Evolutionary conservation across 2,888 invertebrate species (phyloP), one percentile per base, ranked within the genome.

Genomic region (Acanthoscelides obtectus): DNA sequence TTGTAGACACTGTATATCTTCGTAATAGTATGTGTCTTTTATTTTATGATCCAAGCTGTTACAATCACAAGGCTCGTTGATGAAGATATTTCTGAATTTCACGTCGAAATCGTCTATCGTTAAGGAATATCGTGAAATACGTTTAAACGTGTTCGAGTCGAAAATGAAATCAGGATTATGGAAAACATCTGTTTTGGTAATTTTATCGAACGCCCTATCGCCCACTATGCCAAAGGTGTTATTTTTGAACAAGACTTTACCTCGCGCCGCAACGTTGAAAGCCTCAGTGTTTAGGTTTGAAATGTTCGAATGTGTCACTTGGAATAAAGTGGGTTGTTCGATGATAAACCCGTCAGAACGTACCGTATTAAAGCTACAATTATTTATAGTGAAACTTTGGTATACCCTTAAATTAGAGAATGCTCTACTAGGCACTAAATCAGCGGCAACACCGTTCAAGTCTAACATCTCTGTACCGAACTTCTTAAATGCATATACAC

Each of bases 401-500:
- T 87, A 88, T 64, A 94, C 90, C 79, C 91, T 91, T 69, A 94
- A 86, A 79, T 94, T 93, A 72, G 92, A 92, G 81, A 94, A 88
- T 72, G 91, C 89, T 74, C 92, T 88, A 77, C 93, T 93, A 3
- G 93, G 93, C 73, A 94, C 83, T 69, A 86, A 81, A 0, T 86
- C 87, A 25, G 93, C 88, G 17, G 81, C 85, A 22, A 92, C 90
- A 2, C 91, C 90, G 66, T 88, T 87, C 69, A 95, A 84, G 75
- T 89, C 86, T 75, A 95, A 88, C 76, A 89, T 89, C 63, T 89
- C 88, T 0, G 92, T 89, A 22, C 90, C 89, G 81, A 95, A 93
- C 84, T 93, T 93, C 80, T 94, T 95, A 80, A 95, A 94, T 1
- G 93, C 90, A 85, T 94, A 90, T 65, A 88, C 88, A 77, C 92